A percentile compares a stretch with the other conserved stretches of the same genome.
phyloP scores from a whole-genome alignment of 2,113 vertebrate species.

The Rhynchomys soricoides region DNA sequence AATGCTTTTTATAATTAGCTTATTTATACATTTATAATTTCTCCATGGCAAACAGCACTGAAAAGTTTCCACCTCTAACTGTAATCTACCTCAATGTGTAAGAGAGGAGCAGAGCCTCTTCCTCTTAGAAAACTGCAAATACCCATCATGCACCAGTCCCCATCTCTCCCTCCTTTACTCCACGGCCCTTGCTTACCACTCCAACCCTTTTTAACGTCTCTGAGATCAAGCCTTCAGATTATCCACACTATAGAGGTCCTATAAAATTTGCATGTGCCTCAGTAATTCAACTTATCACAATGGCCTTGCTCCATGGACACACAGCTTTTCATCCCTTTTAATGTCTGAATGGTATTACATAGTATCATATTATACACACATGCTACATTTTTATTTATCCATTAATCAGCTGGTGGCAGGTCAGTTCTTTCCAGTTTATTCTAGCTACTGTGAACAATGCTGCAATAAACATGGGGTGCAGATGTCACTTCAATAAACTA shows the following conservation, averaged over 20 bases:
- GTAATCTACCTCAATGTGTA: background rate
- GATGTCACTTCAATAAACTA: background rate
- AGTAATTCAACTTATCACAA: background rate
- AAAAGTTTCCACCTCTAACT: background rate
- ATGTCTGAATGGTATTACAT: background rate
- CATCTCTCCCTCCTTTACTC: background rate
- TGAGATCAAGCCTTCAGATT: background rate
- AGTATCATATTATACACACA: background rate
- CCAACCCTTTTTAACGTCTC: background rate
- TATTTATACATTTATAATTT: background rate
- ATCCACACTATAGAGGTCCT: background rate
- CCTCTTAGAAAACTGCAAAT: background rate
- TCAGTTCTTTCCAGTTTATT: background rate
- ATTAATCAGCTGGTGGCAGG: background rate
- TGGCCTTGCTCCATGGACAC: background rate
- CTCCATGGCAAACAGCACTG: background rate
- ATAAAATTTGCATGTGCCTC: background rate
- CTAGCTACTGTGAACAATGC: background rate
- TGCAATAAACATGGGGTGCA: background rate
- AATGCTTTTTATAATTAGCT: background rate
- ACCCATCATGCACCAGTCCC: background rate
- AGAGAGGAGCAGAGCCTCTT: background rate
- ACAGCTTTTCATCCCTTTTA: background rate
- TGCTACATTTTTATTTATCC: background rate
- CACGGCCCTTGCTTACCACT: background rate